Percentiles rank a stretch among this genome's conserved stretches.
Evolutionary conservation across 2,797 vertebrate species (phyloP).

Genomic region (Pogoniulus pusillus): DNA sequence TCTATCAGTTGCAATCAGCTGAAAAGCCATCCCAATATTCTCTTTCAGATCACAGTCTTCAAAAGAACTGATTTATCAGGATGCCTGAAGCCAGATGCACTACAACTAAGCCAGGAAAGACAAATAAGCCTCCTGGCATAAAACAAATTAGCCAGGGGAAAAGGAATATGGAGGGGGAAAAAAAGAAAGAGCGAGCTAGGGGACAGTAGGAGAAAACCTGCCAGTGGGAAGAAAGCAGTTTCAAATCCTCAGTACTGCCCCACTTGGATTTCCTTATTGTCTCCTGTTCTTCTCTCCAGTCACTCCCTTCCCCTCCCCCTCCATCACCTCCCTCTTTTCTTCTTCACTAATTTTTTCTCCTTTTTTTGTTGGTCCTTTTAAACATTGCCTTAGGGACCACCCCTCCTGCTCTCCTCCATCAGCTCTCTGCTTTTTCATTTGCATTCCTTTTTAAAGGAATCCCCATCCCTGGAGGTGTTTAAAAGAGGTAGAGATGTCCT

Average conservation of each 20-base stretch:
- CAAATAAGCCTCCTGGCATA: constrained; percentile 42
- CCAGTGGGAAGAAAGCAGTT: neutral
- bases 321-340: neutral
- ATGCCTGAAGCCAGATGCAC: constrained; percentile 3
- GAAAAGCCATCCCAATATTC: constrained; percentile 16
- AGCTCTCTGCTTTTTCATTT: neutral
- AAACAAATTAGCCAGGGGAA: constrained; percentile 5
- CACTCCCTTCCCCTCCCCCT: neutral
- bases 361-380: neutral
- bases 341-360: no score
- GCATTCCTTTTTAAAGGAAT: neutral
- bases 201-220: neutral
- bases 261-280: neutral
- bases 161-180: constrained; percentile 6
- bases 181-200: neutral
- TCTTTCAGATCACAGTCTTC: constrained; percentile 44
- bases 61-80: constrained; percentile 13
- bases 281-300: neutral
- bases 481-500: no score
- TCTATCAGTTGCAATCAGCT: constrained; percentile 39
- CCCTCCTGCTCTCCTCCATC: neutral
- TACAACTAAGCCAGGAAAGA: constrained; percentile 38
- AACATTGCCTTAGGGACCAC: neutral
- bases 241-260: neutral
- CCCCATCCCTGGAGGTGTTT: no score